Base-by-base conservation (phyloP, 2,888 invertebrate species). In the Rhamphomyia laevipes region DNA sequence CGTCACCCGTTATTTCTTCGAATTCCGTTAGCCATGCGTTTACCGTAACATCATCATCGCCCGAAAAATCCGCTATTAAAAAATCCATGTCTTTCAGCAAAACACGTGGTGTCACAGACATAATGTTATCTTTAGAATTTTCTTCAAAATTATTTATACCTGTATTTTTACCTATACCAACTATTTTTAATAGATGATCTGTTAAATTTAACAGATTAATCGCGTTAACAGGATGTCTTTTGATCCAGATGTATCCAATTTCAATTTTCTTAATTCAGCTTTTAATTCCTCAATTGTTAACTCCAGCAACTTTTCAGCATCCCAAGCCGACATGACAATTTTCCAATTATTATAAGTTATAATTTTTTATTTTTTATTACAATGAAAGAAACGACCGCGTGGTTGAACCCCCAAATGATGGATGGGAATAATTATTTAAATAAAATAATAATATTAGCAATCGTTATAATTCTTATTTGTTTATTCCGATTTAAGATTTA, bases 21-120 rank as follows among this genome's bases (percentile, higher is more conserved):
- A 47, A 47, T 31, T 47, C 47, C 7, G 30, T 6, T 21, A 47
- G 2, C 42, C 47, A 43, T 10, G 47, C 6, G 17, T 47, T 38
- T 18, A 42, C 47, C 2, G 43, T 37, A 16, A 40, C 6, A 27
- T 46, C 33, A 18, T 35, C 33, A n/a, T 47, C 43, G 5, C 42
- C 43, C 10, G 42, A 47, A 16, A 47, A 47, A 23, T 42, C 35
- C 4, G 17, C 17, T 30, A 47, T n/a, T 23, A 47, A 47, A 31
- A 31, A 17, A 21, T 31, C 47, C 1, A 47, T 9, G n/a, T 47
- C 33, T 42, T 40, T 47, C 3, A 42, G n/a, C 1, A 17, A 41
- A 16, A 47, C 30, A 9, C 33, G 30, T 17, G 11, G n/a, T n/a
- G n/a, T n/a, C n/a, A n/a, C 13, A 31, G 10, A 4, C 17, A 13